A percentile compares a stretch with the other conserved stretches of the same genome.
These are phyloP conservation scores for Acanthosepion lycidas DNA, from an alignment of 2,888 invertebrate species.

Conservation along the genomic window DNA sequence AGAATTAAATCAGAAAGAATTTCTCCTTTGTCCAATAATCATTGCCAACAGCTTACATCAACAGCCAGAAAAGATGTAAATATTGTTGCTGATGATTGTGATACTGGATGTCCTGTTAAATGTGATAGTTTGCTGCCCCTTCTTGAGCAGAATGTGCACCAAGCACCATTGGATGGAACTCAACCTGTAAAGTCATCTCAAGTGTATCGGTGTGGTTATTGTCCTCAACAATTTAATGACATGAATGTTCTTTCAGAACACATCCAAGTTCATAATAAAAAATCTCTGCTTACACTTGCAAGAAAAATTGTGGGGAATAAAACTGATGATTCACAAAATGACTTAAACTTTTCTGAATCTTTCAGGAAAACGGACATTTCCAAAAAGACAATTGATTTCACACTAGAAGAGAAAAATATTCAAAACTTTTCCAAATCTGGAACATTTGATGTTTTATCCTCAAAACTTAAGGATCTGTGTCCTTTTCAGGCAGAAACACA, in stretches of 20 bases:
- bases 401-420: background rate
- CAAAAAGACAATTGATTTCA: background rate
- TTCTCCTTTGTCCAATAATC: background rate
- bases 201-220: background rate
- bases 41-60: background rate
- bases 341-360: background rate
- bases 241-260: background rate
- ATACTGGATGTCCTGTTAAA: background rate
- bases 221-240: background rate
- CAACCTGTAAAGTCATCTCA: background rate
- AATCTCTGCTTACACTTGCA: background rate
- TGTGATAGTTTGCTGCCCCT: background rate
- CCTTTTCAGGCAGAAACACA: background rate
- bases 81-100: background rate
- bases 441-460: background rate
- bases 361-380: background rate
- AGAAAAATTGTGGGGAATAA: background rate
- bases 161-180: background rate
- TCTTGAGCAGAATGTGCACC: background rate
- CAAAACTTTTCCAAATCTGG: background rate
- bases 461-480: background rate
- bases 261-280: background rate
- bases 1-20: background rate
- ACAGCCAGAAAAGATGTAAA: background rate
- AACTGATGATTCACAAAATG: background rate